These are phyloP conservation scores for Dryas iulia DNA, from an alignment of 1,140 invertebrate genomes.

Conservation along the genomic window DNA sequence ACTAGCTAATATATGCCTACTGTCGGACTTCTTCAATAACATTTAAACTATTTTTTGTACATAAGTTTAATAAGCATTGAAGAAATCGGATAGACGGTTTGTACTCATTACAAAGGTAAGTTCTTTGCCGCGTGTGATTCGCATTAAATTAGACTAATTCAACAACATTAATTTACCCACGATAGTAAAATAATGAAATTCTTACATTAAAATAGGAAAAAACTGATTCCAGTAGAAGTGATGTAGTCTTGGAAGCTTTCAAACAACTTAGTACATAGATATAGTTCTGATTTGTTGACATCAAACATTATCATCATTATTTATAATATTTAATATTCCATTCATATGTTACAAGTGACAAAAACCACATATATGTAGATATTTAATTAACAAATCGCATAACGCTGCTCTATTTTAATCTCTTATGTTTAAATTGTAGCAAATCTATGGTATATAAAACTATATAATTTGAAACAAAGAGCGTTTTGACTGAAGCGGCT, in stretches of 20 bases:
- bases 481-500: conserved; percentile 35
- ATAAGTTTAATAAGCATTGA: conserved; percentile 19
- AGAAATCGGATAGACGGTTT: conserved; percentile 26
- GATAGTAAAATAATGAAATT: conserved; percentile 24
- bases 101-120: conserved; percentile 33
- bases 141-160: conserved; percentile 29
- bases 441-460: conserved; percentile 46
- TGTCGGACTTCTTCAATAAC: conserved; percentile 15
- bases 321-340: conserved; percentile 27
- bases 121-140: conserved; percentile 27
- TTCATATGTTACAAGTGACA: conserved; percentile 38
- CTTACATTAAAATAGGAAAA: conserved; percentile 33
- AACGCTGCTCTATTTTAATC: conserved; percentile 35
- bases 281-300: conserved; percentile 26
- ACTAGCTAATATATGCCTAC: conserved; percentile 31
- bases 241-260: conserved; percentile 11
- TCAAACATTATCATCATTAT: conserved; percentile 19
- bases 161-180: conserved; percentile 27
- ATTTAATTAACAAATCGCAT: conserved; percentile 31
- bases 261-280: conserved; percentile 18
- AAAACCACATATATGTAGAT: conserved; percentile 29
- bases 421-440: conserved; percentile 41
- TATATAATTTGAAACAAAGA: conserved; percentile 38
- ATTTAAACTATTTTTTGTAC: conserved; percentile 9
- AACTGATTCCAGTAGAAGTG: conserved; percentile 30